Percentiles rank a stretch among this genome's conserved stretches.
Evolutionary conservation across 2,888 invertebrate species (phyloP).

Genomic region (Iphiclides podalirius): DNA sequence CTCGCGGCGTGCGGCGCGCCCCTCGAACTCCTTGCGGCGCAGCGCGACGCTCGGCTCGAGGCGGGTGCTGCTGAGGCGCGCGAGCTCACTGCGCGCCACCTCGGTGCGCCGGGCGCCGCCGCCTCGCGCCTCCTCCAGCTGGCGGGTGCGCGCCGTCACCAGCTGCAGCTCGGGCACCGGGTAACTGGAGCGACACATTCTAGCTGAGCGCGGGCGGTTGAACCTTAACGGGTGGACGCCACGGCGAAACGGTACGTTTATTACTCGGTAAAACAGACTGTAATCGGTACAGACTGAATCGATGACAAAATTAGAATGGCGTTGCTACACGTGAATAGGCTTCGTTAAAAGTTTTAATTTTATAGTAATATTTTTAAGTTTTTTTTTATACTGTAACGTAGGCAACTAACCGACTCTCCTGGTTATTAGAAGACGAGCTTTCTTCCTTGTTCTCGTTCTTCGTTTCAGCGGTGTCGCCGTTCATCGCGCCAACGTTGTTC

Average conservation of each 20-base stretch:
- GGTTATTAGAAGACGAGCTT: conserved; percentile 46
- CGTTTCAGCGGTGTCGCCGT: conserved; percentile 61
- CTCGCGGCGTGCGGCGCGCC: conserved; percentile 64
- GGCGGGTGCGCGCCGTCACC: conserved; percentile 86
- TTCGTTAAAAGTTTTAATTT: too few relatives aligned
- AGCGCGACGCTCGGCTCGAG: conserved; percentile 88
- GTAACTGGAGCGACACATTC: conserved; percentile 54
- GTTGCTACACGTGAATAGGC: too few relatives aligned
- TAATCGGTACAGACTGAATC: neutral
- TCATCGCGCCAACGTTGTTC: conserved; percentile 59
- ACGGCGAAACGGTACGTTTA: too few relatives aligned
- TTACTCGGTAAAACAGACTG: too few relatives aligned
- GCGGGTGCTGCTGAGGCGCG: conserved; percentile 82
- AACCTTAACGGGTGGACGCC: too few relatives aligned
- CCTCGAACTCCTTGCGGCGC: conserved; percentile 86
- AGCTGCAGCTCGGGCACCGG: conserved; percentile 80
- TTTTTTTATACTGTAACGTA: too few relatives aligned
- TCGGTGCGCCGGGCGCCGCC: conserved; percentile 83
- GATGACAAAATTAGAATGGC: neutral
- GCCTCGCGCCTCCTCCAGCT: conserved; percentile 84
- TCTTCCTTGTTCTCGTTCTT: conserved; percentile 55
- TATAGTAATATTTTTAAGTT: too few relatives aligned
- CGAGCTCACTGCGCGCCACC: conserved; percentile 84
- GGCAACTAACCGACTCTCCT: conserved; percentile 67
- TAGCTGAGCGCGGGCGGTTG: too few relatives aligned